Evolutionary conservation across 2,113 vertebrate species (phyloP), one percentile per base, ranked within the genome.

Genomic region (Seriola rivoliana): DNA sequence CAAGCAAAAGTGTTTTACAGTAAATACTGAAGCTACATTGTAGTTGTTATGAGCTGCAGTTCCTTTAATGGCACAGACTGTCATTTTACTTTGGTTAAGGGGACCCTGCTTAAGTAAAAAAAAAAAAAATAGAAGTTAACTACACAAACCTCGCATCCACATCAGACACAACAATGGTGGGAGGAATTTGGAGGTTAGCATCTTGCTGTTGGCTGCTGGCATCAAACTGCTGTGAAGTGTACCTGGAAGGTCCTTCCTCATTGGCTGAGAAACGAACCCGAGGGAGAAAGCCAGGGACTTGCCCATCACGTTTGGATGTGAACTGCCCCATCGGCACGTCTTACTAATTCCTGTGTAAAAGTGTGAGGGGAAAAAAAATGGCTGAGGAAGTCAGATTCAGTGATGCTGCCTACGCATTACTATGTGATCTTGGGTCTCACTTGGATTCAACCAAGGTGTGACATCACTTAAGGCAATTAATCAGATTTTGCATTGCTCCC

Each of bases 241-340:
- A 85, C 2, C 44, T 78, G 9, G 79, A 44, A 1, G 81, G 74
- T 11, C 60, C 84, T 13, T 92, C 89, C 6, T 91, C 82, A n/a
- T 34, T 63, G 29, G 67, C 7, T 5, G 86, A 81, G 68, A 88
- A 82, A 13, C 25, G 74, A 9, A 86, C 79, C 11, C n/a, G 34
- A 6, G 86, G 68, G 8, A 52, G 3, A 46, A 4, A 3, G 4
- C 68, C 54, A 0, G 19, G 3, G 1, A 36, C 80, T 1, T 19
- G n/a, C 48, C 10, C n/a, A 0, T 14, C 59, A 5, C 16, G 63
- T 67, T 74, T 92, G 44, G 92, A 92, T 36, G 57, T 19, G 4
- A 44, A 21, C 25, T 90, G 88, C 59, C 92, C 92, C 93, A 94
- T 94, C 5, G 21, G 50, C 38, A 55, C 16, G n/a, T 32, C 5